A percentile compares a stretch with the other conserved stretches of the same genome.
Evolutionary conservation across 1,140 invertebrate species (phyloP).

Genomic region (Drosophila repletoides): DNA sequence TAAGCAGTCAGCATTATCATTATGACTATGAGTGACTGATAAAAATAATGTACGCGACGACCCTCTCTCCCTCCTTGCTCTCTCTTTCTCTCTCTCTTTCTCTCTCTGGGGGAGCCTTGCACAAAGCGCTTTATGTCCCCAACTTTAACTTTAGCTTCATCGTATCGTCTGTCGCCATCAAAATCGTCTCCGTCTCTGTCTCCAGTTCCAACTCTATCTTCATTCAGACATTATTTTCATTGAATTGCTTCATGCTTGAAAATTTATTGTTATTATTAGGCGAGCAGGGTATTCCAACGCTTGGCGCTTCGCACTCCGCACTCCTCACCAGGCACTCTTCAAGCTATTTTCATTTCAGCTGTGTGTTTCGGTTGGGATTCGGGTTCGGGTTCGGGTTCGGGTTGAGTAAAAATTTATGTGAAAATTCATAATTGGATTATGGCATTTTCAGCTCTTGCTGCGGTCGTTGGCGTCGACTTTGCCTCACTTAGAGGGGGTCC

Average conservation of each 20-base stretch:
- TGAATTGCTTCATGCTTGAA: conserved; percentile 65
- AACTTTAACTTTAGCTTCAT: conserved; percentile 30
- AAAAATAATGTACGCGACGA: conserved; percentile 41
- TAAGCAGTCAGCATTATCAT: conserved; percentile 42
- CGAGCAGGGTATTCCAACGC: conserved; percentile 7
- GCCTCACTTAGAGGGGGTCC: conserved; percentile 52
- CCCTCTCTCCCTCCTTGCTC: background rate
- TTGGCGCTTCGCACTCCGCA: background rate
- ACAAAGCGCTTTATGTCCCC: conserved; percentile 24
- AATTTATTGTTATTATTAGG: conserved; percentile 77
- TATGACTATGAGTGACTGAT: conserved; percentile 47
- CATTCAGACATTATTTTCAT: conserved; percentile 56
- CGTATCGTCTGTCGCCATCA: background rate
- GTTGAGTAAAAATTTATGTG: conserved; percentile 72
- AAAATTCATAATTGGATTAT: conserved; percentile 80
- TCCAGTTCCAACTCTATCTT: conserved; percentile 29
- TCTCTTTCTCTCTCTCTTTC: background rate
- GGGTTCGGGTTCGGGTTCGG: conserved; percentile 18
- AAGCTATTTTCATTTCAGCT: conserved; percentile 44
- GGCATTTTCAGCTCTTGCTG: conserved; percentile 64
- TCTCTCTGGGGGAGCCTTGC: conserved; percentile 32
- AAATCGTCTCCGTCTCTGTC: background rate
- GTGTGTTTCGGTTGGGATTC: conserved; percentile 16
- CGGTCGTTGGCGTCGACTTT: conserved; percentile 55
- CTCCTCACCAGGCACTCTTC: conserved; percentile 16